Base-by-base conservation (phyloP, 2,113 vertebrate species). In the Lepus americanus region DNA sequence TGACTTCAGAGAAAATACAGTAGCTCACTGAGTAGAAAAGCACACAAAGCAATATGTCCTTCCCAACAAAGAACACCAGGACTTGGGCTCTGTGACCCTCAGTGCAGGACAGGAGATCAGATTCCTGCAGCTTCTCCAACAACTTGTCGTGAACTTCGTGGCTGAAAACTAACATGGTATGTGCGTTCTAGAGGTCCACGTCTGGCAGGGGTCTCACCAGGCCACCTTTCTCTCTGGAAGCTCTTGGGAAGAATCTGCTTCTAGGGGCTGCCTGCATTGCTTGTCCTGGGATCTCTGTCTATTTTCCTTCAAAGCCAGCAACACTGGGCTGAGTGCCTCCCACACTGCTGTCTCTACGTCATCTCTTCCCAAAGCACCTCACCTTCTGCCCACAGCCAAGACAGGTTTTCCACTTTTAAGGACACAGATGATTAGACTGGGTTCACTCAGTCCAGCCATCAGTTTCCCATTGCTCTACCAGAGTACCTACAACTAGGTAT, bases 71-170 rank as follows among this genome's bases (percentile, higher is more conserved):
- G 55, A 25, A 29, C 31, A 23, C 67, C 1, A 4, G 44, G 44
- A 10, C 36, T 59, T n/a, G 23, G 61, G 29, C 0, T 13, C 9
- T 49, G 22, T 29, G 22, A 29, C 9, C 49, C 33, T 33, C 9
- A 27, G 0, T 17, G 25, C 3, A 25, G 1, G 27, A 74, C 6
- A 69, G 9, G 6, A 29, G 33, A 3, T 53, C 11, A 11, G 2
- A 23, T 69, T 92, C 36, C 74, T 29, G 12, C 0, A 3, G 19
- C 27, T 39, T 20, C 64, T 20, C 3, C 10, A 20, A 53, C 29
- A 72, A 61, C 63, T 23, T 20, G 29, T 10, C 27, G 36, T 3
- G 6, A 11, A 61, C 23, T 29, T 10, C 13, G 23, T 16, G 2
- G 44, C 44, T 53, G 7, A 14, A 70, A 44, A 27, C 61, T 36